Conservation (phyloP, 2,888 invertebrate genomes). For the Schizaphis graminum region DNA sequence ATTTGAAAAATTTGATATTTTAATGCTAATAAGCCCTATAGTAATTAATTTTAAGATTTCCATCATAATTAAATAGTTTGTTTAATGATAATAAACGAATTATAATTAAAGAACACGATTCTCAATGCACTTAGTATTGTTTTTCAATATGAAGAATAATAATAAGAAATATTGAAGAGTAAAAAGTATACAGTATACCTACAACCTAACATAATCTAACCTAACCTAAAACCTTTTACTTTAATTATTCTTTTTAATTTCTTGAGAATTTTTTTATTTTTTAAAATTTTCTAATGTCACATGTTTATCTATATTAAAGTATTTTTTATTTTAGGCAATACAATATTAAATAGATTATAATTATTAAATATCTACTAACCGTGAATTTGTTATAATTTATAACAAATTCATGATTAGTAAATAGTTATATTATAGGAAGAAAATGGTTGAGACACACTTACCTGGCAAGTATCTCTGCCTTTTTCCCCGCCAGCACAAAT, state of each 20-base stretch:
- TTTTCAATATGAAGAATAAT: background rate
- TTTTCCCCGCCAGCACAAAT: constrained; percentile 84
- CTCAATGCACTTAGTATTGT: background rate
- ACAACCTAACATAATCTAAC: too few relatives aligned
- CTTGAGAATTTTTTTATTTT: background rate
- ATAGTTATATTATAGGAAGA: constrained; percentile 68
- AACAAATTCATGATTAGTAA: too few relatives aligned
- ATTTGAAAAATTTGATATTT: background rate
- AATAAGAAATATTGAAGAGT: background rate
- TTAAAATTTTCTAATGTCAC: background rate
- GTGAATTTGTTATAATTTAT: too few relatives aligned
- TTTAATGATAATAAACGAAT: background rate
- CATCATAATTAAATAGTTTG: background rate
- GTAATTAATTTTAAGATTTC: background rate
- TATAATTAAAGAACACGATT: background rate
- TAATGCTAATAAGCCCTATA: too few relatives aligned
- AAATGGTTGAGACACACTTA: constrained; percentile 69
- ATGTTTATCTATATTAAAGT: background rate
- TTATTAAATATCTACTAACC: background rate
- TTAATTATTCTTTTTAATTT: background rate
- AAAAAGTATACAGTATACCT: background rate
- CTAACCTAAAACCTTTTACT: background rate
- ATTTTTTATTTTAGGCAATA: background rate
- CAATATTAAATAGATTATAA: background rate
- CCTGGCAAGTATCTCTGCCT: constrained; percentile 82